Evolutionary conservation across 1,140 invertebrate species (phyloP), one percentile per base, ranked within the genome.

Genomic region (Meloidogyne hapla): DNA sequence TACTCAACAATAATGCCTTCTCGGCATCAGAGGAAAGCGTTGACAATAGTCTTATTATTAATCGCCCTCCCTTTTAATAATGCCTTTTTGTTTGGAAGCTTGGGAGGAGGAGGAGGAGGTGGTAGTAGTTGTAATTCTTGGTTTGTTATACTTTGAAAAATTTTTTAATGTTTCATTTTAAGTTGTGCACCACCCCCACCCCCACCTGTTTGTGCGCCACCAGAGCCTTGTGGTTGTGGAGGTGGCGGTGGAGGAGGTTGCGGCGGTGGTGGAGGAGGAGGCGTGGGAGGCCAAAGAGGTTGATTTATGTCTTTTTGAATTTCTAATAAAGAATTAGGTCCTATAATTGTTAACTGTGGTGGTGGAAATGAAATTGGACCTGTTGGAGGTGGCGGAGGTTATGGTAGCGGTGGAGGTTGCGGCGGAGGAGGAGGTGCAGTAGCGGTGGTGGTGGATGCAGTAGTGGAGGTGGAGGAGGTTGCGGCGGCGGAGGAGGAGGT

Each of bases 181-280:
- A 56, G 48, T 56, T 56, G 48, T 56, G 48, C 48, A 56, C 48
- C 48, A 56, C 48, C 48, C 48, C 48, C 48, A 56, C 48, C 48
- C 48, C 48, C 48, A n/a, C 48, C 48, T 56, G 48, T 56, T 6
- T 56, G 48, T 9, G 18, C 48, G n/a, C 45, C 45, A 48, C 45
- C 45, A 18, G 13, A 13, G 18, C 18, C 33, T 13, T 10, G 40
- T 42, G 40, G 40, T 42, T 42, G 18, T 21, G 12, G 48, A n/a
- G 12, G 48, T 5, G 48, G n/a, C 5, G 48, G 48, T n/a, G 48
- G 48, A 1, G 48, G 48, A 8, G 18, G 48, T 1, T 15, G 48
- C n/a, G 4, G 48, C 12, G 18, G 48, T 1, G 48, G 48, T 0
- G 48, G 48, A 6, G 48, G 48, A 56, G 42, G 42, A 45, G 5